phyloP scores from a whole-genome alignment of 2,113 vertebrate genomes.

The Melanostigma gelatinosum region DNA sequence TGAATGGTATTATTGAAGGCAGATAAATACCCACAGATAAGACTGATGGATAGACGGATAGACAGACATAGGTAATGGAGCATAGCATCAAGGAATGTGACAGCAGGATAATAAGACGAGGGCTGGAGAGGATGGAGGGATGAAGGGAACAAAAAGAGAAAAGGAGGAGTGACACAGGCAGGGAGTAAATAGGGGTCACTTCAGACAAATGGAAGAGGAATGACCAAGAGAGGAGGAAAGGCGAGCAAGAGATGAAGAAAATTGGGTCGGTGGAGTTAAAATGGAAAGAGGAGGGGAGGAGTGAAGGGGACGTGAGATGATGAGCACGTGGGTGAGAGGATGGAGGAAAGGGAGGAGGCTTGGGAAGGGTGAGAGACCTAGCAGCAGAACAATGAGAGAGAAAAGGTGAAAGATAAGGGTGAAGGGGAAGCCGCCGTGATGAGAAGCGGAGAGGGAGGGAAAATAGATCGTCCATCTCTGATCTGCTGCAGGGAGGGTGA shows the following conservation, averaged over 20 bases:
- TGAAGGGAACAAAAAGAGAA: slow-evolving; percentile 3
- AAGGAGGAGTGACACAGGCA: slow-evolving; percentile 7
- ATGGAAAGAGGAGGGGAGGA: slow-evolving; percentile 43
- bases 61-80: slow-evolving; percentile 35
- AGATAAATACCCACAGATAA: slow-evolving; percentile 50
- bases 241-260: slow-evolving; percentile 51
- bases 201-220: slow-evolving; percentile 59
- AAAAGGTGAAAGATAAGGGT: not conserved
- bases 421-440: slow-evolving; percentile 1
- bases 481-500: slow-evolving; percentile 8
- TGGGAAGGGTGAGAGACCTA: not conserved
- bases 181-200: slow-evolving; percentile 51
- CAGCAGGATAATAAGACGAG: slow-evolving; percentile 18
- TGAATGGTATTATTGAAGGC: slow-evolving; percentile 29
- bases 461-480: not conserved
- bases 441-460: not conserved
- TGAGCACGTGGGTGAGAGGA: slow-evolving; percentile 14
- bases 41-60: slow-evolving; percentile 13
- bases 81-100: not conserved
- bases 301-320: slow-evolving; percentile 29
- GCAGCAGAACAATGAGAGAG: not conserved
- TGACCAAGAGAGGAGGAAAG: slow-evolving; percentile 33
- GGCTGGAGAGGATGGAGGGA: slow-evolving; percentile 28
- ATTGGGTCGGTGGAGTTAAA: slow-evolving; percentile 61
- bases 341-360: not conserved